Base-by-base conservation (phyloP, 2,888 invertebrate species). In the Protonemura montana region DNA sequence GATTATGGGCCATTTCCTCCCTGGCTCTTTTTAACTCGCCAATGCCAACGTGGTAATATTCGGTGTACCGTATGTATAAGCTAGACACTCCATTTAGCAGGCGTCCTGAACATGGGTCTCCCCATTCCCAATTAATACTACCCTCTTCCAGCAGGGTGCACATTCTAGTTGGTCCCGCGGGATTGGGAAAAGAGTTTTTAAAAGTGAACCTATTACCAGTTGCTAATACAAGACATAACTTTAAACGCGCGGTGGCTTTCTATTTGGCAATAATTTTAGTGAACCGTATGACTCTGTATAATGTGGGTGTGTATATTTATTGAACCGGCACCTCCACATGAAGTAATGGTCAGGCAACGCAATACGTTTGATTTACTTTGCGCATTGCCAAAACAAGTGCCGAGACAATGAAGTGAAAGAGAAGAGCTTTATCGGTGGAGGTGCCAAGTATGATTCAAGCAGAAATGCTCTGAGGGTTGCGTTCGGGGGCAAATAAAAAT, bases 1-100 rank as follows among this genome's bases (percentile, higher is more conserved):
- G 87, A 87, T 87, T 87, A 87, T 87, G 78, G 84, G 78, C 86
- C 86, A 85, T 86, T 87, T 87, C 59, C 85, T 85, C 85, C 76
- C 82, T 1, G 78, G 28, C 78, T 81, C 84, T 84, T 84, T 84
- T 84, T 84, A 81, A 84, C 84, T 59, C 84, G 59, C 16, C 59
- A 13, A 59, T 21, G 59, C 59, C 59, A 21, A 3, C 6, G 86
- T 83, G 81, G 85, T 87, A 82, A 85, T 85, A 85, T 85, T 85
- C 77, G 85, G 77, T 76, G 84, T 42, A 80, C 85, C 86, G 80
- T 82, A 78, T 85, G 83, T 85, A 80, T 83, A 59, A 59, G 76
- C 82, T 76, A 29, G 86, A 28, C 41, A 42, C 25, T 35, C 85
- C 76, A 81, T 78, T 84, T 59, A 84, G 35, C 80, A 30, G 35